Evolutionary conservation across 1,140 invertebrate species (phyloP), one percentile per base, ranked within the genome.

Genomic region (Dinoponera quadriceps): DNA sequence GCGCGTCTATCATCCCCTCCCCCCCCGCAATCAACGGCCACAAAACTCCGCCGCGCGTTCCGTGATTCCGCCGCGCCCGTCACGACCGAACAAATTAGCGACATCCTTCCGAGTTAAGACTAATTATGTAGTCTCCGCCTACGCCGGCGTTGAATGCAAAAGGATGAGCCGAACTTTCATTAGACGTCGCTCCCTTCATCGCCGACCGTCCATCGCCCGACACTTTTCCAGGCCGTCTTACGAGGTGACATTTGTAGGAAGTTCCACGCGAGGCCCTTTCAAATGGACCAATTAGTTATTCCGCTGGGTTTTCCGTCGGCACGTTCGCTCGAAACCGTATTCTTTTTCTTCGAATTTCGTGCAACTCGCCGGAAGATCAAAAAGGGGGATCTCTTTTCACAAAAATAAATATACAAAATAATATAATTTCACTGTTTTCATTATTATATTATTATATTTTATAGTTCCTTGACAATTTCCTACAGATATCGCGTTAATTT

Each of bases 121-220:
- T 92, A 90, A 93, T 93, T 91, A 92, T 89, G 86, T 82, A 57
- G 66, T 48, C 29, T 27, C 77, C 66, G 78, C 55, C 69, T n/a
- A 22, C 27, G n/a, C 18, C 51, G 20, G n/a, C 33, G 29, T 38
- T 75, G 83, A 85, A 91, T 84, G 88, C 81, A 90, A 90, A 91
- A 89, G 78, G 85, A 89, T 25, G 68, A 83, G 71, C 83, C 74
- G 80, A 89, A 84, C 89, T 91, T 92, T 92, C 88, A 91, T 91
- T 88, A 87, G 83, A 38, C 72, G 22, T 29, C 48, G 16, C 18
- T n/a, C 25, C 2, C 25, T 22, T 44, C n/a, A 5, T 18, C 65
- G 18, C 22, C 38, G 9, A 63, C n/a, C 44, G 16, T 44, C 54
- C 29, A 62, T 25, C 48, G n/a, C 33, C 29, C 18, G 14, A 69